Percentiles rank a stretch among this genome's conserved stretches.
Conservation (phyloP, 1,140 invertebrate species). For the Eurosta solidaginis region DNA sequence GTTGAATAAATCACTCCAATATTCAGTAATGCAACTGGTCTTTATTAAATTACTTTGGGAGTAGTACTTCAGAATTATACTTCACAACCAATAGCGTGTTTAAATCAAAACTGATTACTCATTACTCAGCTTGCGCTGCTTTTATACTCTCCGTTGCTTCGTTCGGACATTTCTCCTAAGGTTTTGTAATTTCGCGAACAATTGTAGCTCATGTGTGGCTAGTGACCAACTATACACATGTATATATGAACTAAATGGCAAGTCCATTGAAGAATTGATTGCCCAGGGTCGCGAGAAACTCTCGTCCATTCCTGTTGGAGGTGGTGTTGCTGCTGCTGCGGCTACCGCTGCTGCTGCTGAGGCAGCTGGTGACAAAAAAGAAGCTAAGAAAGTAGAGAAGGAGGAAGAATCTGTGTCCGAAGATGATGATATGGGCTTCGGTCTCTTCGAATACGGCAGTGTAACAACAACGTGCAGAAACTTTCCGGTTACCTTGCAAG, state of each 20-base stretch:
- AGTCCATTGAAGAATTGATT: constrained; percentile 87
- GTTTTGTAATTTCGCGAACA: too few relatives aligned
- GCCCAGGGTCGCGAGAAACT: constrained; percentile 79
- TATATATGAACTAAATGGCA: constrained; percentile 91
- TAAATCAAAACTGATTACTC: too few relatives aligned
- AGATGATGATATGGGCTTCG: constrained; percentile 86
- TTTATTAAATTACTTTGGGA: too few relatives aligned
- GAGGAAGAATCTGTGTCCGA: constrained; percentile 81
- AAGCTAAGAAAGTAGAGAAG: constrained; percentile 77
- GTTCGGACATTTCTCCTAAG: too few relatives aligned
- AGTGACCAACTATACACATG: too few relatives aligned
- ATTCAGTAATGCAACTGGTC: too few relatives aligned
- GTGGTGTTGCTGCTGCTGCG: constrained; percentile 66
- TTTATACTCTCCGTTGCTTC: too few relatives aligned
- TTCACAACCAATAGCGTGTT: too few relatives aligned
- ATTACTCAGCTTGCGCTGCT: too few relatives aligned
- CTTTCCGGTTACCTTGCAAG: constrained; percentile 21
- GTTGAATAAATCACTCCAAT: too few relatives aligned
- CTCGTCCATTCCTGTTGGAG: constrained; percentile 78
- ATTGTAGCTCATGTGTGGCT: too few relatives aligned
- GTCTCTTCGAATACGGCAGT: constrained; percentile 75
- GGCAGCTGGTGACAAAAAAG: constrained; percentile 68
- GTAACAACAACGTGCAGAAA: constrained; percentile 36
- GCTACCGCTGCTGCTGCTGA: constrained; percentile 66
- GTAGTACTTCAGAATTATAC: too few relatives aligned